Evolutionary conservation across 2,888 invertebrate genomes (phyloP), one percentile per base, ranked within the genome.

Genomic region (Diplazon laetatorius): DNA sequence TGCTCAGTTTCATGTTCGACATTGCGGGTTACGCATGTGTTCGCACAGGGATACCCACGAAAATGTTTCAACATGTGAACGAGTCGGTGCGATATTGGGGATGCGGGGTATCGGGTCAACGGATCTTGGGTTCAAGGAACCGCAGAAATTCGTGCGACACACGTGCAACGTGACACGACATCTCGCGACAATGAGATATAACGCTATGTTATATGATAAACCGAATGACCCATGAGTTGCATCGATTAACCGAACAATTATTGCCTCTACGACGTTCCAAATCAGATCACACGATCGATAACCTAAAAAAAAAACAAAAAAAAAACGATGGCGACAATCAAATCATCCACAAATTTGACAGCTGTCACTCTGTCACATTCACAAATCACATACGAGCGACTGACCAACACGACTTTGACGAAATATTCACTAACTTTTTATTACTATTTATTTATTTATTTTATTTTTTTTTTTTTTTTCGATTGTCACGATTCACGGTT

Each of bases 1-100:
- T 90, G 79, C 90, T 92, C 76, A 93, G 85, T 86, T 92, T 92
- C 85, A 91, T 88, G 72, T 91, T 82, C 37, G 91, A 89, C 90
- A 91, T 91, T 2, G 30, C 30, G 52, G 22, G 8, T 5, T 4
- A 12, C 3, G 25, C 22, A 25, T 30, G 0, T 6, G 0, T 1
- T 12, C 6, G n/a, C 25, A n/a, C 22, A 22, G n/a, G 1, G 16
- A 39, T 39, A 9, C 22, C 18, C 18, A 6, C 6, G 30, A 5
- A 30, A 5, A 30, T 6, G 30, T 5, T 5, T 30, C 2, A 30
- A 30, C 30, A 35, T 14, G 39, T 42, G 39, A 37, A 14, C 0
- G 12, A 22, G 10, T n/a, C 42, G 42, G 2, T 30, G 30, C 18
- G 75, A 69, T 55, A n/a, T 62, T 75, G n/a, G 60, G 22, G 42